Percentiles rank a stretch among this genome's conserved stretches.
phyloP scores from a whole-genome alignment of 2,888 invertebrate genomes.

The Willowsia nigromaculata region DNA sequence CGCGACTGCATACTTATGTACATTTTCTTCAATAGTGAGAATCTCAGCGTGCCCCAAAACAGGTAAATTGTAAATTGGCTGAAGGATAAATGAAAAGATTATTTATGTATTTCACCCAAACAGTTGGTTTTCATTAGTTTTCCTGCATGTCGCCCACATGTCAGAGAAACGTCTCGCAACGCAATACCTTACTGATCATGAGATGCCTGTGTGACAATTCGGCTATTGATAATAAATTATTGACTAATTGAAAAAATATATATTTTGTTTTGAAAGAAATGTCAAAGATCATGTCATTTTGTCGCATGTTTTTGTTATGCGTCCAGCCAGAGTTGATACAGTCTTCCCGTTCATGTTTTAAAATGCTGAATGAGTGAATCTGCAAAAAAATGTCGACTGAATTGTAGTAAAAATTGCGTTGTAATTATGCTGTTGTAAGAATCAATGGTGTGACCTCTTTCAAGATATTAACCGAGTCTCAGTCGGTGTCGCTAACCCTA shows the following conservation, averaged over 20 bases:
- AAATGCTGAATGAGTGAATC: not conserved
- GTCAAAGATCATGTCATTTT: not conserved
- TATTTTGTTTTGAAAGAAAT: not conserved
- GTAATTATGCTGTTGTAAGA: not conserved
- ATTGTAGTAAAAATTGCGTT: not conserved
- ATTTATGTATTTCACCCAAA: too few relatives aligned
- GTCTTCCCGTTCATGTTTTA: not conserved
- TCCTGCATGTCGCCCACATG: too few relatives aligned
- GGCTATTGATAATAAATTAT: not conserved
- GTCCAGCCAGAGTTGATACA: not conserved
- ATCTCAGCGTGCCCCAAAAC: too few relatives aligned
- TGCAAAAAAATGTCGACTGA: not conserved
- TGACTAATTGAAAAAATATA: not conserved
- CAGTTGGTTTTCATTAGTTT: too few relatives aligned
- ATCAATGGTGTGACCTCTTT: not conserved
- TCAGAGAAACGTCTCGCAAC: not conserved
- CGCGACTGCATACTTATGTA: too few relatives aligned
- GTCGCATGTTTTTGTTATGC: not conserved
- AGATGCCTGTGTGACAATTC: not conserved
- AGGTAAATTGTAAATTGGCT: too few relatives aligned
- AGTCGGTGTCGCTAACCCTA: constrained; percentile 36
- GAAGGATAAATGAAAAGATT: too few relatives aligned
- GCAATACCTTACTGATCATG: constrained; percentile 11
- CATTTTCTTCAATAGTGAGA: too few relatives aligned
- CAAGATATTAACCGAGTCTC: not conserved